Evolutionary conservation across 1,140 invertebrate species (phyloP).

Genomic region (Drosophila pandora): DNA sequence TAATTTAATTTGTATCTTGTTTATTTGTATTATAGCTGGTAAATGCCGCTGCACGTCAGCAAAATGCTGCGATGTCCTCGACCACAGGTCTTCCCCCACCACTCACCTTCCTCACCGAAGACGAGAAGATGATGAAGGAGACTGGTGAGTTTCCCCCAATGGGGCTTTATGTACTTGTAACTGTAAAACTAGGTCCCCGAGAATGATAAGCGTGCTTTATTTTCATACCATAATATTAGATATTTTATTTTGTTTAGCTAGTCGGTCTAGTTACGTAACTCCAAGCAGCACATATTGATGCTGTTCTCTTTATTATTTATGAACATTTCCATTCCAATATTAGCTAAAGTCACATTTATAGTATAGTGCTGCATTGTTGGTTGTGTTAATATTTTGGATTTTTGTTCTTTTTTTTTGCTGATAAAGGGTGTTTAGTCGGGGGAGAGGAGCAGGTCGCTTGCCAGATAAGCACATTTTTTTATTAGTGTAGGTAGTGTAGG

Average conservation of each 20-base stretch:
- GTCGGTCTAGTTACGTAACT: constrained; percentile 35
- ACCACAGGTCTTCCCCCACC: constrained; percentile 83
- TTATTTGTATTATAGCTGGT: constrained; percentile 56
- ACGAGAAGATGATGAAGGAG: constrained; percentile 91
- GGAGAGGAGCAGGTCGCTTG: constrained; percentile 1
- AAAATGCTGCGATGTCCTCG: constrained; percentile 71
- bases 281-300: constrained; percentile 12
- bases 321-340: constrained; percentile 5
- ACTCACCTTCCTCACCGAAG: constrained; percentile 89
- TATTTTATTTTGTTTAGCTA: constrained; percentile 22
- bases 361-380: background rate
- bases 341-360: background rate
- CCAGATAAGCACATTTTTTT: constrained; percentile 51
- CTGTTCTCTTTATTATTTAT: constrained; percentile 24
- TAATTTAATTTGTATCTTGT: constrained; percentile 20
- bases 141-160: constrained; percentile 86
- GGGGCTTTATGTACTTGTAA: background rate
- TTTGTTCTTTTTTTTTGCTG: constrained; percentile 38
- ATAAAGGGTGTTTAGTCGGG: constrained; percentile 29
- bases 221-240: constrained; percentile 21
- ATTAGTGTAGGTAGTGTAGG: constrained; percentile 26
- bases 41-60: constrained; percentile 76
- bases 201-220: constrained; percentile 36
- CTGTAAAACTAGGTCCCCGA: constrained; percentile 2
- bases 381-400: constrained; percentile 5